Evolutionary conservation across 2,888 invertebrate genomes (phyloP), one percentile per base, ranked within the genome.

Genomic region (Dascillus cervinus): DNA sequence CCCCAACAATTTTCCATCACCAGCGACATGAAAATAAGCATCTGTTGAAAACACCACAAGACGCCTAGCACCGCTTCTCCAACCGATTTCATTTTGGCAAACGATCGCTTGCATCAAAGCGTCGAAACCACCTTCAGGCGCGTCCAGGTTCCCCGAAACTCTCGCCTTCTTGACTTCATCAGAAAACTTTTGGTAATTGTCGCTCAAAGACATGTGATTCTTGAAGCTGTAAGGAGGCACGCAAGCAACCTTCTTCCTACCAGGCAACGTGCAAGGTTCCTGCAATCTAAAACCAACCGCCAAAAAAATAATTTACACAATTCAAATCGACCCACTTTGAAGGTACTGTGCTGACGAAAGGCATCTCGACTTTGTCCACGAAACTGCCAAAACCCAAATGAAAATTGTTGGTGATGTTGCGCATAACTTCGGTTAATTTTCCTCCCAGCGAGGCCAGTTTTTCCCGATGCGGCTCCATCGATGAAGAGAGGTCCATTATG

Each of bases 51-150:
- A 78, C 0, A 91, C 72, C 21, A 91, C 58, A 45, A 91, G 73
- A 60, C 81, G 81, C 8, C 59, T 37, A 4, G 85, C 83, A 29
- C 78, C 70, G 0, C 71, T 60, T 44, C 90, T 67, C 92, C 92
- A 92, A 8, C 82, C 82, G 47, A 89, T 82, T 46, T 73, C 61
- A 8, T 77, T 49, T 42, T 72, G 64, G 50, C 83, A 83, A 3
- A 77, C 79, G 37, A 90, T 79, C 0, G 78, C 82, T 65, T 91
- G 92, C 70, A 91, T 83, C 13, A 92, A 70, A 3, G 87, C 92
- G 58, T 92, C 91, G 26, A 92, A 74, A 1, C 89, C 87, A 4
- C 89, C 88, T 65, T 91, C 90, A 0, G 65, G 65, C 4, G 58
- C 39, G 36, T 62, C 60, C 32, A 79, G 55, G 60, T 77, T 79